These are phyloP conservation scores for Xenopus borealis DNA, from an alignment of 2,113 vertebrate species.

Conservation along the genomic window DNA sequence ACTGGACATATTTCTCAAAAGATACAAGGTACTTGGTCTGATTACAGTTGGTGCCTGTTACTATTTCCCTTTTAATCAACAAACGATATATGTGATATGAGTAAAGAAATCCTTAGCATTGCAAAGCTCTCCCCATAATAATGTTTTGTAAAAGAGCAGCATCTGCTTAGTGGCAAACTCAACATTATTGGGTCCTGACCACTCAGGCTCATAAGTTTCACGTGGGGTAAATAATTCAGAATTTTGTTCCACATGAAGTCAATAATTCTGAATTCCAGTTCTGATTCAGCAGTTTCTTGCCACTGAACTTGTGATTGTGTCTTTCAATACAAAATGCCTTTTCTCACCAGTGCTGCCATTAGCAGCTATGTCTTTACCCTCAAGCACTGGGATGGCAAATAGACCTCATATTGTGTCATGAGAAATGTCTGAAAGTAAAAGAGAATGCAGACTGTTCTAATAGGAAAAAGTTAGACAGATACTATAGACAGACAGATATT, in stretches of 20 bases:
- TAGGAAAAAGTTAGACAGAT: neutral
- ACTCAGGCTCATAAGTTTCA: too few species aligned
- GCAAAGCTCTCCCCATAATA: too few species aligned
- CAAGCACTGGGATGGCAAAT: neutral
- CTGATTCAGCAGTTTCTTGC: neutral
- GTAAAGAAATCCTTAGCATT: too few species aligned
- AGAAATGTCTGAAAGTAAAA: neutral
- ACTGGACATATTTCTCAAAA: too few species aligned
- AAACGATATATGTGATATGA: too few species aligned
- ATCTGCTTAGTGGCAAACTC: too few species aligned
- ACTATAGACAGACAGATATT: neutral
- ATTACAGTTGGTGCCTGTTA: too few species aligned
- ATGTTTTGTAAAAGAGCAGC: too few species aligned
- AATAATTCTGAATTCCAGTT: neutral
- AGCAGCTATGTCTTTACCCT: neutral
- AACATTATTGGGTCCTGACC: too few species aligned
- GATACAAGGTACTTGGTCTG: too few species aligned
- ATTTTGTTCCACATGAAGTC: neutral
- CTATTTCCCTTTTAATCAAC: too few species aligned
- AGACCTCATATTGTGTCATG: neutral
- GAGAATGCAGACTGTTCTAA: neutral
- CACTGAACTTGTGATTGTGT: neutral
- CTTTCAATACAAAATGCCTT: neutral
- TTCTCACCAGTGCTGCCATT: neutral
- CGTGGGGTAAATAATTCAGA: too few species aligned